These are phyloP conservation scores for Myotis vivesi DNA, from an alignment of 2,797 vertebrate genomes.

Conservation along the genomic window DNA sequence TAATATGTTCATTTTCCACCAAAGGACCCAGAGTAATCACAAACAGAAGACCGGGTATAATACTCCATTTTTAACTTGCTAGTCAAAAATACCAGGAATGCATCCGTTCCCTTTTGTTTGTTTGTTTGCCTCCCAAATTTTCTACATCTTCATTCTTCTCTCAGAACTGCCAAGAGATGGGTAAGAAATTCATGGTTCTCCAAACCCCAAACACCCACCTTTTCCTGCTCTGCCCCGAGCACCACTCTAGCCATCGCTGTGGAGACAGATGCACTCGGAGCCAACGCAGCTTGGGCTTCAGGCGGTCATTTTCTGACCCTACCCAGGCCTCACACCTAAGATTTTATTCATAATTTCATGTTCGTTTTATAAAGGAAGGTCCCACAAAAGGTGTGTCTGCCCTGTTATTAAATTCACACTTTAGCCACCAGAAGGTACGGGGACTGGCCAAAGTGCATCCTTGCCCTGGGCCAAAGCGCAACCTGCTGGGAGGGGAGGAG, in stretches of 20 bases:
- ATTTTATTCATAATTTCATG: background rate
- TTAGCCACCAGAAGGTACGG: background rate
- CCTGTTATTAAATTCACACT: background rate
- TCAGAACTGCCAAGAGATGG: background rate
- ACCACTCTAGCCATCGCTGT: fast-evolving
- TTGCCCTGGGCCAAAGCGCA: background rate
- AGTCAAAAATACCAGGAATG: background rate
- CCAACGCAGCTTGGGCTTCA: fast-evolving
- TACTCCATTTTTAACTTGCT: background rate
- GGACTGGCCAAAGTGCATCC: background rate
- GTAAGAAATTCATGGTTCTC: background rate
- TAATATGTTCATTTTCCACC: background rate
- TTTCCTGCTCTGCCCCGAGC: background rate
- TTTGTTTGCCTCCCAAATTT: background rate
- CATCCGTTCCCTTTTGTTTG: background rate
- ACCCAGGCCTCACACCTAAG: background rate
- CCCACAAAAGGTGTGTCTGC: fast-evolving
- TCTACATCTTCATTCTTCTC: background rate
- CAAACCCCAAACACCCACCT: fast-evolving
- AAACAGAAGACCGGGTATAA: background rate
- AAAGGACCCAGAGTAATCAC: background rate
- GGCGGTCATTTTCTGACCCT: background rate
- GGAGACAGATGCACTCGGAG: background rate
- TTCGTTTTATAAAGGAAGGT: background rate
- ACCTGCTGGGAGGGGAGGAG: background rate